Percentiles rank a stretch among this genome's conserved stretches.
Conservation (phyloP, 2,113 vertebrate genomes). For the Oryzias curvinotus region DNA sequence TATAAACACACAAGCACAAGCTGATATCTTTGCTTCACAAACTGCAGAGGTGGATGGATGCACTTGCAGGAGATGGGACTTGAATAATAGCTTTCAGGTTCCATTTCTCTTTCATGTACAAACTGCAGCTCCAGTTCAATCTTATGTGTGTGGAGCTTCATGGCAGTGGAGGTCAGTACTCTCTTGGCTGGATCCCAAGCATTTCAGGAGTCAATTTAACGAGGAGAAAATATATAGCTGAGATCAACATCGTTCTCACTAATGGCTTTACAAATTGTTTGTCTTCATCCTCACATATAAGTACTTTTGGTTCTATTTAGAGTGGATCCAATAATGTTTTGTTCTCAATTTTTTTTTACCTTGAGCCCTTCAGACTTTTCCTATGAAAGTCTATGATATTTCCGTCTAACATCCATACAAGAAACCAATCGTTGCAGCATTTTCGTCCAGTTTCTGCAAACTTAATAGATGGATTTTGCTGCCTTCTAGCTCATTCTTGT, state of each 20-base stretch:
- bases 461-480: slow-evolving; percentile 34
- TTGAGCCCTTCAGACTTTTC: too few relatives aligned
- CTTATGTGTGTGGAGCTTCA: slow-evolving; percentile 23
- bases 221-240: slow-evolving; percentile 7
- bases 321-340: too few relatives aligned
- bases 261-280: neutral
- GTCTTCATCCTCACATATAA: neutral
- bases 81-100: slow-evolving; percentile 27
- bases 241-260: slow-evolving; percentile 20
- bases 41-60: slow-evolving; percentile 29
- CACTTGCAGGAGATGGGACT: slow-evolving; percentile 18
- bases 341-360: too few relatives aligned
- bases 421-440: neutral
- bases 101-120: slow-evolving; percentile 8
- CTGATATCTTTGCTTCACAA: slow-evolving; percentile 39
- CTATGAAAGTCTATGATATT: too few relatives aligned
- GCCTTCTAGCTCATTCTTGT: slow-evolving; percentile 33
- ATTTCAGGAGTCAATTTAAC: slow-evolving; percentile 51
- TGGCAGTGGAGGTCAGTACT: slow-evolving; percentile 37
- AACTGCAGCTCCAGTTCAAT: slow-evolving; percentile 13
- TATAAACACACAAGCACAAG: slow-evolving; percentile 44
- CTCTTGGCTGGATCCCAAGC: slow-evolving; percentile 48
- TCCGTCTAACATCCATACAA: too few relatives aligned
- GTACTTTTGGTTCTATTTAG: too few relatives aligned
- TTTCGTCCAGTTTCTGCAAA: slow-evolving; percentile 17